A percentile compares a stretch with the other conserved stretches of the same genome.
These are phyloP conservation scores for Tragopan temminckii DNA, from an alignment of 2,797 vertebrate species.

Conservation along the genomic window DNA sequence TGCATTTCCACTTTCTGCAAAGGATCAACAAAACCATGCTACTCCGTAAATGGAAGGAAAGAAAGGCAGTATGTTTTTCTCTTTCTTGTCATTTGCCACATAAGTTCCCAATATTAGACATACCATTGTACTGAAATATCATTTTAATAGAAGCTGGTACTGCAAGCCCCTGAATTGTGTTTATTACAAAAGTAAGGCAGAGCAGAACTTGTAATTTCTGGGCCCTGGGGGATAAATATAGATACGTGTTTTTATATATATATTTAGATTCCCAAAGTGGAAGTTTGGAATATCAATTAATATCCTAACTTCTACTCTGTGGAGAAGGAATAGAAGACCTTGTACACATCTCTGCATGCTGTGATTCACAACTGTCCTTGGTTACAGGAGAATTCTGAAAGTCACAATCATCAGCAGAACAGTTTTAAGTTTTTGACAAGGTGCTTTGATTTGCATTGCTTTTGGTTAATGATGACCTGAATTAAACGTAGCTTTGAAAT, in stretches of 20 bases:
- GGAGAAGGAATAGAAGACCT: neutral
- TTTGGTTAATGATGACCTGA: slow-evolving; percentile 15
- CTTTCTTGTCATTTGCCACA: neutral
- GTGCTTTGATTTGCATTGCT: neutral
- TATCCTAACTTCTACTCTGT: neutral
- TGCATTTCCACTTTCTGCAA: neutral
- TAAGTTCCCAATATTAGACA: neutral
- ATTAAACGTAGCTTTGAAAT: slow-evolving; percentile 1
- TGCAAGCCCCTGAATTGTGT: neutral
- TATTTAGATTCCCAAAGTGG: slow-evolving; percentile 2
- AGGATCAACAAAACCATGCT: neutral
- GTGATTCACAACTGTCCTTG: neutral
- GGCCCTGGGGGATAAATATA: neutral
- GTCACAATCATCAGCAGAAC: neutral
- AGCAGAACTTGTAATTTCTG: neutral
- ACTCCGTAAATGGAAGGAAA: neutral
- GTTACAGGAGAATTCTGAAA: neutral
- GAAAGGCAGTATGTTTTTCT: neutral
- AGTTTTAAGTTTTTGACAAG: neutral
- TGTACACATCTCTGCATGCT: neutral
- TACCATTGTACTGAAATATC: neutral
- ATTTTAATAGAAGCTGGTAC: neutral
- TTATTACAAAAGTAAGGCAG: neutral
- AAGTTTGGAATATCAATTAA: neutral
- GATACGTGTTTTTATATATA: neutral